Evolutionary conservation across 2,888 invertebrate species (phyloP).

Genomic region (Erebia aethiops): DNA sequence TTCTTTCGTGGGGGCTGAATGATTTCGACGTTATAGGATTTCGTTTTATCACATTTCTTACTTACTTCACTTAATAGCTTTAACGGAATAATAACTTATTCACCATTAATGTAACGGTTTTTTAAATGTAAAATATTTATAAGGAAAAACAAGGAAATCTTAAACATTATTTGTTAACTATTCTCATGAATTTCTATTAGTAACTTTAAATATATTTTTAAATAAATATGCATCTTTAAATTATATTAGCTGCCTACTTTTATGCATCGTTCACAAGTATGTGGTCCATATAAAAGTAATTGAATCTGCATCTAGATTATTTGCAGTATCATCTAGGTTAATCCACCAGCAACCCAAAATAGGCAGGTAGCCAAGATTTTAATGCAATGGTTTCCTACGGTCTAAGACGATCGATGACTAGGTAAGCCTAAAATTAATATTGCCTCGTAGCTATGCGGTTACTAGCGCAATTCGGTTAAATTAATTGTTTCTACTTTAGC

Average conservation of each 20-base stretch:
- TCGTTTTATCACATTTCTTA: neutral
- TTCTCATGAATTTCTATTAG: neutral
- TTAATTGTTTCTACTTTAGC: neutral
- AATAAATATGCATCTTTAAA: no score
- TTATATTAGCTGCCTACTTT: neutral
- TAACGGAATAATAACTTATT: no score
- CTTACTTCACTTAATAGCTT: neutral
- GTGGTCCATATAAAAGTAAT: constrained; percentile 23
- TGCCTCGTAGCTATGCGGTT: constrained; percentile 19
- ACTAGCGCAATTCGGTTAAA: constrained; percentile 7
- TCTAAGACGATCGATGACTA: constrained; percentile 34
- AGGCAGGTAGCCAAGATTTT: constrained; percentile 39
- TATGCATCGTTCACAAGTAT: neutral
- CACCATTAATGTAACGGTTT: no score
- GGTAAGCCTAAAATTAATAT: constrained; percentile 28
- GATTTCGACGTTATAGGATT: neutral
- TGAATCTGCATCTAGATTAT: constrained; percentile 36
- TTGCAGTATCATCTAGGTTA: constrained; percentile 34
- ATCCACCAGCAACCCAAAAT: constrained; percentile 38
- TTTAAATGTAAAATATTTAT: no score
- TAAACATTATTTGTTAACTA: no score
- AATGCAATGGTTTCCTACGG: constrained; percentile 36
- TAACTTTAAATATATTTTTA: no score
- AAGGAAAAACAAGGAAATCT: no score
- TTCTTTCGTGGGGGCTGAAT: neutral